Conservation (phyloP, 2,113 vertebrate species). For the Telmatochromis bifrenatus region DNA sequence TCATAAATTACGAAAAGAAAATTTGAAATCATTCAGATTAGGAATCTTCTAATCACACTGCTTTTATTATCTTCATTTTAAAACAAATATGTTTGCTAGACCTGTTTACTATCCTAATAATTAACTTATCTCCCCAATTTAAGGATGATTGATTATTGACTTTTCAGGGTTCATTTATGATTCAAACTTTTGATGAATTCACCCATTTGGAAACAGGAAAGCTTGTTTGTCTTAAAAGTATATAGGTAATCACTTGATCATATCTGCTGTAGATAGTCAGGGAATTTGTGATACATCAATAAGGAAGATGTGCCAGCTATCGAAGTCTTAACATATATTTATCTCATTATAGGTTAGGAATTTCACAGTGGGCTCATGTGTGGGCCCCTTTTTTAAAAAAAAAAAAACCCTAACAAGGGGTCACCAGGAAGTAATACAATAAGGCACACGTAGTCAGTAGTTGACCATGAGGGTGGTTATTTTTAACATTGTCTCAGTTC, state of each 20-base stretch:
- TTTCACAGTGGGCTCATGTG: background rate
- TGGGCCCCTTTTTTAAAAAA: background rate
- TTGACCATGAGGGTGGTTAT: background rate
- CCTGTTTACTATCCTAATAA: background rate
- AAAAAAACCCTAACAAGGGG: background rate
- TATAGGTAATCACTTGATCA: background rate
- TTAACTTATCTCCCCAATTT: background rate
- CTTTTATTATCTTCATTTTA: background rate
- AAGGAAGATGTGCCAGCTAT: background rate
- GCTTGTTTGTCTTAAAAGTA: too few relatives aligned
- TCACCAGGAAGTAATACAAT: background rate
- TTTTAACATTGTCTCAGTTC: background rate
- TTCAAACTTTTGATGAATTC: too few relatives aligned
- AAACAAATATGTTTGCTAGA: background rate
- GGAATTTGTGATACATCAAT: background rate
- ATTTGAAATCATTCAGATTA: background rate
- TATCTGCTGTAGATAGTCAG: background rate
- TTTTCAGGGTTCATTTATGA: too few relatives aligned
- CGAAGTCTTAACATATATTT: background rate
- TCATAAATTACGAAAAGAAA: background rate
- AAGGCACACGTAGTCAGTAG: background rate
- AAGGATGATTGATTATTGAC: too few relatives aligned
- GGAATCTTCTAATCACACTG: background rate
- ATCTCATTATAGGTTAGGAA: background rate
- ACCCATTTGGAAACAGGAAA: too few relatives aligned